Evolutionary conservation across 2,113 vertebrate genomes (phyloP), one percentile per base, ranked within the genome.

Genomic region (Rallus limicola): DNA sequence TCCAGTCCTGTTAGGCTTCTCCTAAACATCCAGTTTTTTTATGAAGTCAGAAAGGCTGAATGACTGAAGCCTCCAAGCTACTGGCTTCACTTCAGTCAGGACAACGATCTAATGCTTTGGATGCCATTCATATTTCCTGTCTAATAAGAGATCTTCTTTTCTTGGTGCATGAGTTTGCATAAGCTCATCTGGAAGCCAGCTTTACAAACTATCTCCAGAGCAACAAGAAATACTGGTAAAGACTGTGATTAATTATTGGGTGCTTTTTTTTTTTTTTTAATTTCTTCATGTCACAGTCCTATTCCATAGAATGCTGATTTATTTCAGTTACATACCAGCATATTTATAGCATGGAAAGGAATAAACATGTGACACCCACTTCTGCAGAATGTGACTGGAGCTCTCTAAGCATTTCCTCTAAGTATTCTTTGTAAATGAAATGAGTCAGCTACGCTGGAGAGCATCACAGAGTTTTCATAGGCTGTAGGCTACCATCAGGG

Each of bases 341-440:
- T 69, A 75, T 86, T 91, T 85, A 72, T 82, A 92, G 86, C 42
- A 58, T 62, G 24, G 50, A 58, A 75, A 89, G 44, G 78, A 89
- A 67, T 53, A 26, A 93, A 84, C 62, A 72, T 58, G 74, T 89
- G 87, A 85, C 82, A 72, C 48, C 21, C 65, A 92, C 58, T 95
- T 96, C 94, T 95, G 89, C 94, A 95, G 86, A 94, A 95, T 42
- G 62, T 13, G 3, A 50, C 40, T 58, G 67, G 53, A 89, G 58
- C 69, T 82, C 86, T 95, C 52, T 84, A 92, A 95, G 38, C 40
- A 75, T 64, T 95, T 96, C 93, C 93, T 91, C 42, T 79, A 72
- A 82, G 53, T 86, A 28, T 92, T 95, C 95, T 95, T 42, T 76
- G 84, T 87, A 96, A 95, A 63, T 44, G 29, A 92, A 89, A 75